Evolutionary conservation across 2,797 vertebrate species (phyloP), one percentile per base, ranked within the genome.

Genomic region (Anguilla anguilla): DNA sequence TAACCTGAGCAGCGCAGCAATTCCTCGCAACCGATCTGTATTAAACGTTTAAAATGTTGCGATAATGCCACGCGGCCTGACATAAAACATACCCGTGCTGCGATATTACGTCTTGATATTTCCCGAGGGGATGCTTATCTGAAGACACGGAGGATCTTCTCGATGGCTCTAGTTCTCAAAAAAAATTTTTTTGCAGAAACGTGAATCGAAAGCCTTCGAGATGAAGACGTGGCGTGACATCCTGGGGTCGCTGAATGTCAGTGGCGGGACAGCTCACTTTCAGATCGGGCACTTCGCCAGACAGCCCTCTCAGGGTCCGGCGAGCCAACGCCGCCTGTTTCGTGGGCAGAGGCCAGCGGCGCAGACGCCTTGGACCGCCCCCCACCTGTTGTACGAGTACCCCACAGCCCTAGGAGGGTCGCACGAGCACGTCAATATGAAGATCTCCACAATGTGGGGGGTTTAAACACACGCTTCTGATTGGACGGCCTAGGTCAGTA

Each of bases 221-320:
- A 95, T 95, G 94, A 96, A 95, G 94, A 96, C 94, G 84, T 95
- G 88, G 89, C 61, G 77, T 90, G 95, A 95, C 95, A 94, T 94
- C 90, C 92, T 93, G 85, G 84, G 93, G 93, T 93, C 93, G 93
- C 92, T 93, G 93, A 91, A 94, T 94, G 94, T 95, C 94, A 94
- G 67, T 91, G 93, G 94, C 92, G 92, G 94, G 93, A 96, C 95
- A 92, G 95, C 95, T 96, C 94, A 95, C 94, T 96, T 95, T 93
- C 93, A 92, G 91, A 95, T 94, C 90, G 92, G 95, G 94, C 94
- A 93, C 87, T 88, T 93, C 93, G 94, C 94, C 95, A 96, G 93
- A 90, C 93, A 83, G 92, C 92, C 92, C 93, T 92, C 90, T 93
- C 57, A 86, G 90, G 92, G 93, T 93, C 93, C 91, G 91, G 92